Conservation (phyloP, 1,140 invertebrate species). For the Lanistes nyassanus region DNA sequence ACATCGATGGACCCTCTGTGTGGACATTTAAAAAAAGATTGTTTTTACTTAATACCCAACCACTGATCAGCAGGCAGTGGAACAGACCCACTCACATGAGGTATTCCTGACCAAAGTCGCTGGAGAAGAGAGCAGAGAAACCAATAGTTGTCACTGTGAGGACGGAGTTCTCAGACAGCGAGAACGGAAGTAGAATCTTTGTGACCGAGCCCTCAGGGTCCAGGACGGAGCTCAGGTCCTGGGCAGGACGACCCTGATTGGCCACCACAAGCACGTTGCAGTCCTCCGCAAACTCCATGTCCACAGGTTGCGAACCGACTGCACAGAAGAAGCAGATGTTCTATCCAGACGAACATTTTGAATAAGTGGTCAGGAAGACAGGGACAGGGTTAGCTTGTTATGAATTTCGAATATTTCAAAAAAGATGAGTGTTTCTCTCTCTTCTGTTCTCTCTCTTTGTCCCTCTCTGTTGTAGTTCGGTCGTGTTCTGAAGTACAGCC, state of each 20-base stretch:
- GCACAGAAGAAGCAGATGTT: not conserved
- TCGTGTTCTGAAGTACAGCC: too few relatives aligned
- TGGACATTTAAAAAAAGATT: too few relatives aligned
- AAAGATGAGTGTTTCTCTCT: not conserved
- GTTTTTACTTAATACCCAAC: too few relatives aligned
- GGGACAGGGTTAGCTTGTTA: not conserved
- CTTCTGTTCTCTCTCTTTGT: not conserved
- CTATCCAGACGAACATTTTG: not conserved
- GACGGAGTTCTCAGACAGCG: slow-evolving; percentile 4
- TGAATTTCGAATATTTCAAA: not conserved
- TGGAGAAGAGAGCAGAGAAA: not conserved
- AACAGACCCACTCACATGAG: too few relatives aligned
- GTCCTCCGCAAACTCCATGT: slow-evolving; percentile 27
- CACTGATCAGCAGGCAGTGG: too few relatives aligned
- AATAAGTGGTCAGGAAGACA: too few relatives aligned
- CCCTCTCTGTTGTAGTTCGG: not conserved
- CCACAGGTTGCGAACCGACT: slow-evolving; percentile 20
- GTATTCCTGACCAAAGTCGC: too few relatives aligned
- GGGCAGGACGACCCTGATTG: slow-evolving; percentile 21
- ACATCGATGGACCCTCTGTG: too few relatives aligned
- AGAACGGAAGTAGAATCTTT: slow-evolving; percentile 14
- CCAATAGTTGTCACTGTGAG: slow-evolving; percentile 21
- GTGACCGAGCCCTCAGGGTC: slow-evolving; percentile 27
- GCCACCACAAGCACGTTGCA: slow-evolving; percentile 24
- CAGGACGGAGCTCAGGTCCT: not conserved